These are phyloP conservation scores for Trichonephila clavipes DNA, from an alignment of 1,140 invertebrate genomes.

Conservation along the genomic window DNA sequence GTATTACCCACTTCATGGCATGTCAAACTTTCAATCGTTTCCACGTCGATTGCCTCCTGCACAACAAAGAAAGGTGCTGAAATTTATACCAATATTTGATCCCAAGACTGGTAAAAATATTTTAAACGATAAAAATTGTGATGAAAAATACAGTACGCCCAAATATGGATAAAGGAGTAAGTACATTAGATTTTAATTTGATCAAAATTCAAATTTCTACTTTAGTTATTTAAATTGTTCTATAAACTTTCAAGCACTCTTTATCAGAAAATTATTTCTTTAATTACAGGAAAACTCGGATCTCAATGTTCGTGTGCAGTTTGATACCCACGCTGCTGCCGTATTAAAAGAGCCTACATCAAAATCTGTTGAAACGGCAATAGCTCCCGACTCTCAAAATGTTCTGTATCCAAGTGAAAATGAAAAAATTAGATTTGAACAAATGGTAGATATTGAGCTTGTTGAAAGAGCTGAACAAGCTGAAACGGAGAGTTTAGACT, in stretches of 20 bases:
- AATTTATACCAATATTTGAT: slow-evolving; percentile 19
- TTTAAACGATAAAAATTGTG: background rate
- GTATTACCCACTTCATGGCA: slow-evolving; percentile 19
- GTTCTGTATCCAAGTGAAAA: background rate
- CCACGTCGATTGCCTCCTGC: background rate
- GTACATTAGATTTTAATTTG: too few species aligned
- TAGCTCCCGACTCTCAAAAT: background rate
- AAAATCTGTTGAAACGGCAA: too few species aligned
- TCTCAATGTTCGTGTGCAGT: background rate
- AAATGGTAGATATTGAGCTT: background rate
- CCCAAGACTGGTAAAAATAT: slow-evolving; percentile 46
- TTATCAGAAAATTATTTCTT: background rate
- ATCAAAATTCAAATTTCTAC: background rate
- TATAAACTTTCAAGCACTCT: background rate
- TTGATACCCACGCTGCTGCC: slow-evolving; percentile 10
- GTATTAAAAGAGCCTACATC: too few species aligned
- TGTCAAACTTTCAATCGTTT: background rate
- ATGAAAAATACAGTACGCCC: background rate
- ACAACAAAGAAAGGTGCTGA: background rate
- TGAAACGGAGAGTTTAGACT: background rate
- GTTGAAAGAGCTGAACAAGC: too few species aligned
- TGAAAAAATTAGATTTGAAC: background rate
- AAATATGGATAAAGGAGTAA: background rate
- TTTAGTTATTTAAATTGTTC: too few species aligned
- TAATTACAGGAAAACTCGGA: slow-evolving; percentile 37